Conservation (phyloP, 2,113 vertebrate species). For the Saccopteryx leptura region DNA sequence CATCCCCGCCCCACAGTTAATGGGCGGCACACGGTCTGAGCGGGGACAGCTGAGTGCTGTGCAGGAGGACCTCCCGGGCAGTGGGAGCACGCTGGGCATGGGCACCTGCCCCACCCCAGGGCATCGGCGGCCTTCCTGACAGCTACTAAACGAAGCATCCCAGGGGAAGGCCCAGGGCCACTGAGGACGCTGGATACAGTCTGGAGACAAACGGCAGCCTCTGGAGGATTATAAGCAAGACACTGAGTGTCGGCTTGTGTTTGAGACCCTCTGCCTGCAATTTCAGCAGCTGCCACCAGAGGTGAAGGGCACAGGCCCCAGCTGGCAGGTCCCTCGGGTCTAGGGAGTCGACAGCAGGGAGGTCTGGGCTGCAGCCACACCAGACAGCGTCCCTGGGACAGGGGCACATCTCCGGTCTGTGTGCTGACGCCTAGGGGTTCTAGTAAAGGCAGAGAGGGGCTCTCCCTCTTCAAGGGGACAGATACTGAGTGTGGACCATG, state of each 20-base stretch:
- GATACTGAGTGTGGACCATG: neutral
- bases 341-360: fast-evolving
- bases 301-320: too few relatives aligned
- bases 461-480: neutral
- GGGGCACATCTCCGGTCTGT: too few relatives aligned
- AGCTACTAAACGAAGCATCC: neutral
- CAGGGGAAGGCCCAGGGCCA: neutral
- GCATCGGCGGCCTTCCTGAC: neutral
- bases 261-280: neutral
- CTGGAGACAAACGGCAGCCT: neutral
- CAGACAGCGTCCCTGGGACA: neutral
- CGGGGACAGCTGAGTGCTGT: too few relatives aligned
- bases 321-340: neutral
- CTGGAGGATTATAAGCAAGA: neutral
- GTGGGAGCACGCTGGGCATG: neutral
- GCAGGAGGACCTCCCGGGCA: neutral
- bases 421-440: neutral
- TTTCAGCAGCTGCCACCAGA: neutral
- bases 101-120: neutral
- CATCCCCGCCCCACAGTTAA: fast-evolving
- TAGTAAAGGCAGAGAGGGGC: neutral
- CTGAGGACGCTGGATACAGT: neutral
- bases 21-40: fast-evolving
- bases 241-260: neutral
- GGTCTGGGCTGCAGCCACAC: neutral